A percentile compares a stretch with the other conserved stretches of the same genome.
phyloP scores from a whole-genome alignment of 2,113 vertebrate genomes.

The Zootoca vivipara region DNA sequence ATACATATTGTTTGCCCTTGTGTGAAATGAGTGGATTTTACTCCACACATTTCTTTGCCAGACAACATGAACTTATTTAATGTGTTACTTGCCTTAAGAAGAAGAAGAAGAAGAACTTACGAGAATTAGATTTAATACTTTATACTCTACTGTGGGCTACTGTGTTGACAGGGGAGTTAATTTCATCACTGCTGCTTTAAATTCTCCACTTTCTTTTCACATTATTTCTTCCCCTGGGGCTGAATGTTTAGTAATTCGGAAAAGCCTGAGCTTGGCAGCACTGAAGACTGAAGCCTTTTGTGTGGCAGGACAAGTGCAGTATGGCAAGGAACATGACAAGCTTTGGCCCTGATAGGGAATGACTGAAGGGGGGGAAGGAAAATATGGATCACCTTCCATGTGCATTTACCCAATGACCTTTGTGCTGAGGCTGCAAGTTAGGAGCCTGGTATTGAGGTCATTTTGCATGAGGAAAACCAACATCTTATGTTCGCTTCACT shows the following conservation, averaged over 20 bases:
- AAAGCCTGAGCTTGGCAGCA: not conserved
- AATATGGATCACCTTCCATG: not conserved
- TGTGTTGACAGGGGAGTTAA: not conserved
- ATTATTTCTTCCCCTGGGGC: not conserved
- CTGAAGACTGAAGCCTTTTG: not conserved
- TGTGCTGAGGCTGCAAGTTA: not conserved
- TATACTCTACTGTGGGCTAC: not conserved
- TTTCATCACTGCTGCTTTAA: not conserved
- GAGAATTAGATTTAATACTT: not conserved
- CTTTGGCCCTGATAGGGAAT: not conserved
- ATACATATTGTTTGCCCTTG: not conserved
- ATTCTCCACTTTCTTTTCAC: not conserved
- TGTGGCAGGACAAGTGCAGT: slow-evolving; percentile 1
- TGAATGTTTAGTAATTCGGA: not conserved
- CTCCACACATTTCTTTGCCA: too few species aligned
- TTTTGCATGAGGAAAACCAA: not conserved
- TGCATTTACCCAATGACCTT: not conserved
- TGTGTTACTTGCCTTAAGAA: not conserved
- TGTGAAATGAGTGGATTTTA: not conserved
- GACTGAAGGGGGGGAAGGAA: not conserved
- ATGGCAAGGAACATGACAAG: not conserved
- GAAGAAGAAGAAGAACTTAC: not conserved
- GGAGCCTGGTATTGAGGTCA: not conserved
- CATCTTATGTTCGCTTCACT: not conserved
- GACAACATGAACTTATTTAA: not conserved